Percentiles rank a stretch among this genome's conserved stretches.
Conservation (phyloP, 2,888 invertebrate genomes). For the Timema cristinae region DNA sequence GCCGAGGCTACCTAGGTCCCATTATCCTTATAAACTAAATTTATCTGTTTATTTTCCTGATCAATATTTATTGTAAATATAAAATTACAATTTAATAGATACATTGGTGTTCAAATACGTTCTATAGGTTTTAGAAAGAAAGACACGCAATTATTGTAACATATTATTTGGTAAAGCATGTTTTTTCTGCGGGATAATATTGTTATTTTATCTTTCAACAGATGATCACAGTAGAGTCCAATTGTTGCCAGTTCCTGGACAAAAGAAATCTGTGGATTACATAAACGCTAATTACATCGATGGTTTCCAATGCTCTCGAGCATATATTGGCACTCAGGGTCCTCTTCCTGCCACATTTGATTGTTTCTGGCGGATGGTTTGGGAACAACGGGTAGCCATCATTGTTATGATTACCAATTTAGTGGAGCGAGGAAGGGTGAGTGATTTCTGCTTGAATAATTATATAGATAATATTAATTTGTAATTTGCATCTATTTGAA, state of each 20-base stretch:
- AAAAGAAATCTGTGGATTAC: constrained; percentile 77
- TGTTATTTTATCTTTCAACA: constrained; percentile 41
- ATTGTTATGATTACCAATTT: constrained; percentile 98
- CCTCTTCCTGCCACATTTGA: constrained; percentile 90
- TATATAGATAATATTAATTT: neutral
- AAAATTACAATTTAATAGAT: no score
- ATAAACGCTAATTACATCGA: constrained; percentile 87
- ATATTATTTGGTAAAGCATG: no score
- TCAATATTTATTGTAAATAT: no score
- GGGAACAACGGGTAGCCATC: constrained; percentile 91
- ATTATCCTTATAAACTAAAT: no score
- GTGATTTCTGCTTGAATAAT: constrained; percentile 39
- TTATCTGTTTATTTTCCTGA: no score
- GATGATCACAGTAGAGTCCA: constrained; percentile 90
- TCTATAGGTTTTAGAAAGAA: no score
- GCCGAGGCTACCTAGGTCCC: no score
- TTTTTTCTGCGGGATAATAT: no score
- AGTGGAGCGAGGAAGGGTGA: constrained; percentile 85
- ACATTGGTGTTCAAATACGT: no score
- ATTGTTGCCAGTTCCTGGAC: constrained; percentile 68
- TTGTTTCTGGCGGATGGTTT: constrained; percentile 97
- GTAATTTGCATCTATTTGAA: neutral
- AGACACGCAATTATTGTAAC: no score
- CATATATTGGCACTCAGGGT: constrained; percentile 95
- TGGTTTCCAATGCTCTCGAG: constrained; percentile 49